Conservation (phyloP, 2,888 invertebrate species). For the Pogonocherus hispidulus region DNA sequence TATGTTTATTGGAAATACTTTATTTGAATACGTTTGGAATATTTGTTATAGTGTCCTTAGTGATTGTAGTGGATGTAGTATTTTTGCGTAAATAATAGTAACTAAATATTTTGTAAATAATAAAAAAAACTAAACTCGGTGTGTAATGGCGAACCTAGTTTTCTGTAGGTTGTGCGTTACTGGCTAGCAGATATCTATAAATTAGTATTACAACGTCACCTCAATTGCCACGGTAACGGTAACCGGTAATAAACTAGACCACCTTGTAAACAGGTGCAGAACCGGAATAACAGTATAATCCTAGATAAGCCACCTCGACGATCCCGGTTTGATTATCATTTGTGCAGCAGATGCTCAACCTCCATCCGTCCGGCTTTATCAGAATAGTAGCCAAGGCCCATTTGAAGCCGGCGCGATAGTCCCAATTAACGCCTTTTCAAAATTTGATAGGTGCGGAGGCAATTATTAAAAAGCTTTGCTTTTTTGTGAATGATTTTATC, state of each 20-base stretch:
- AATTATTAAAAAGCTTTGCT: not conserved
- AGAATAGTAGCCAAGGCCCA: conserved; percentile 21
- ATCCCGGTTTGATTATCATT: conserved; percentile 45
- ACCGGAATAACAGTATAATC: conserved; percentile 44
- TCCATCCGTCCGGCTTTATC: conserved; percentile 39
- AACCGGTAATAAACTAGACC: not conserved
- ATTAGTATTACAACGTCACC: not conserved
- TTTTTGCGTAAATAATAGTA: too few relatives aligned
- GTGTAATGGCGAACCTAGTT: too few relatives aligned
- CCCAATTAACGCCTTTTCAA: conserved; percentile 21
- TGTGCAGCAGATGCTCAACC: conserved; percentile 43
- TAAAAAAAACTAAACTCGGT: too few relatives aligned
- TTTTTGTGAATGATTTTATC: too few relatives aligned
- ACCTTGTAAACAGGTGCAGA: conserved; percentile 37
- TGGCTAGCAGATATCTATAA: too few relatives aligned
- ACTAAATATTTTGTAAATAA: too few relatives aligned
- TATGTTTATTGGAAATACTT: too few relatives aligned
- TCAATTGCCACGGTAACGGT: not conserved
- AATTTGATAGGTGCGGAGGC: not conserved
- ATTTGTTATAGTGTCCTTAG: too few relatives aligned
- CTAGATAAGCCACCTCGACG: conserved; percentile 43
- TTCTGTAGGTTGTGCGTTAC: too few relatives aligned
- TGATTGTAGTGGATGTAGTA: too few relatives aligned
- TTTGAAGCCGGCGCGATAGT: conserved; percentile 8
- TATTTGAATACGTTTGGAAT: too few relatives aligned